A percentile compares a stretch with the other conserved stretches of the same genome.
Evolutionary conservation across 2,797 vertebrate species (phyloP).

Genomic region (Neomorphus geoffroyi): DNA sequence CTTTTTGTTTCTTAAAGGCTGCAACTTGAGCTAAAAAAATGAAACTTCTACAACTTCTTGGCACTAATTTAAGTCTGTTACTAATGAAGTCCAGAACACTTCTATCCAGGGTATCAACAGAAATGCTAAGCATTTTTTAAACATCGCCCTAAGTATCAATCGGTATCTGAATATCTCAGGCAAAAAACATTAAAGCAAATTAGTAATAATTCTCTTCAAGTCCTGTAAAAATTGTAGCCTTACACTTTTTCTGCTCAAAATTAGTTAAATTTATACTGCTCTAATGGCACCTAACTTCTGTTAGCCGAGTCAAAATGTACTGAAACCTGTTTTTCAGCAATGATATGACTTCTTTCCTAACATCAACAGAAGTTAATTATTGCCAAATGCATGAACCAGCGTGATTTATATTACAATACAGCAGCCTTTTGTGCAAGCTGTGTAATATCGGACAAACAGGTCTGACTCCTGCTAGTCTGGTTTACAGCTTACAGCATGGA

Average conservation of each 20-base stretch:
- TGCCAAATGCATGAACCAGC: not conserved
- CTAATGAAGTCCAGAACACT: not conserved
- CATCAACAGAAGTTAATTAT: slow-evolving; percentile 1
- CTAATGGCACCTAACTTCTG: not conserved
- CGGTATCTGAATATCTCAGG: not conserved
- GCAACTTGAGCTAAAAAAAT: not conserved
- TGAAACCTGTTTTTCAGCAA: slow-evolving; percentile 3
- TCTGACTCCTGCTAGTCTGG: not conserved
- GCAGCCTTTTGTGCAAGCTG: not conserved
- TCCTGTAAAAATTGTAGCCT: not conserved
- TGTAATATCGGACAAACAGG: slow-evolving; percentile 6
- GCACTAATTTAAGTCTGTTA: not conserved
- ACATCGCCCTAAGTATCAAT: not conserved
- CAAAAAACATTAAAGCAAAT: not conserved
- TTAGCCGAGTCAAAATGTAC: not conserved
- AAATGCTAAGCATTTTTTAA: not conserved
- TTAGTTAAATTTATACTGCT: not conserved
- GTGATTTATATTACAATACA: not conserved
- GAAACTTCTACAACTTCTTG: not conserved
- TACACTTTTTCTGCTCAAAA: not conserved
- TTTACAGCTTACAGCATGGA: not conserved
- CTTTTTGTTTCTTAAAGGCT: not conserved
- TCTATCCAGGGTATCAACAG: not conserved
- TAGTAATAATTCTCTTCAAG: not conserved
- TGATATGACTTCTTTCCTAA: not conserved